These are phyloP conservation scores for Caenorhabditis sp. DNA, from an alignment of 2,888 invertebrate genomes.

Conservation along the genomic window DNA sequence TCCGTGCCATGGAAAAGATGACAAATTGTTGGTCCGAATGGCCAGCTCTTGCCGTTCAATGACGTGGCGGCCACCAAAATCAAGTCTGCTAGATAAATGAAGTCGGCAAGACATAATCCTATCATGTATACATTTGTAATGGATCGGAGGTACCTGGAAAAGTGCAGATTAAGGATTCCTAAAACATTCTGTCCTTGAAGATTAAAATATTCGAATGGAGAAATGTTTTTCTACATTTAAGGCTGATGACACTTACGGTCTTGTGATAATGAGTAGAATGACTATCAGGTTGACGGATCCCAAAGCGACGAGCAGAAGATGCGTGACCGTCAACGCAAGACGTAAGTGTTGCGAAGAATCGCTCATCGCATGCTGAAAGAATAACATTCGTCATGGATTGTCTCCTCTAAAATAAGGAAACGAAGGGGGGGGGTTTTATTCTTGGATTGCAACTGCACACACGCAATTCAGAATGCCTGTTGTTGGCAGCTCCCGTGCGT, in stretches of 20 bases:
- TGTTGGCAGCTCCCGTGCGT: conserved; percentile 46
- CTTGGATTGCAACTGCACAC: conserved; percentile 40
- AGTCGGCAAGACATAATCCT: conserved; percentile 81
- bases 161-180: background rate
- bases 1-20: conserved; percentile 82
- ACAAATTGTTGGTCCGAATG: conserved; percentile 80
- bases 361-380: conserved; percentile 74
- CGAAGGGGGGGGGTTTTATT: conserved; percentile 21
- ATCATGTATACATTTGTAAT: conserved; percentile 83
- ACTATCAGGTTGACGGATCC: conserved; percentile 81
- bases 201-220: background rate
- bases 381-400: conserved; percentile 20
- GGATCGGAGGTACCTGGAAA: conserved; percentile 80
- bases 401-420: conserved; percentile 23
- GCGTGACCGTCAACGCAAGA: conserved; percentile 79
- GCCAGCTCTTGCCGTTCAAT: conserved; percentile 81
- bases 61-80: conserved; percentile 81
- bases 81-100: conserved; percentile 81
- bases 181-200: background rate
- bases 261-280: conserved; percentile 76
- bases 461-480: conserved; percentile 46
- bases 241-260: conserved; percentile 71
- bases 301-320: conserved; percentile 79
- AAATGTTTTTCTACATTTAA: too few relatives aligned
- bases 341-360: conserved; percentile 74